Evolutionary conservation across 2,797 vertebrate species (phyloP).

Genomic region (Nannoperca australis): DNA sequence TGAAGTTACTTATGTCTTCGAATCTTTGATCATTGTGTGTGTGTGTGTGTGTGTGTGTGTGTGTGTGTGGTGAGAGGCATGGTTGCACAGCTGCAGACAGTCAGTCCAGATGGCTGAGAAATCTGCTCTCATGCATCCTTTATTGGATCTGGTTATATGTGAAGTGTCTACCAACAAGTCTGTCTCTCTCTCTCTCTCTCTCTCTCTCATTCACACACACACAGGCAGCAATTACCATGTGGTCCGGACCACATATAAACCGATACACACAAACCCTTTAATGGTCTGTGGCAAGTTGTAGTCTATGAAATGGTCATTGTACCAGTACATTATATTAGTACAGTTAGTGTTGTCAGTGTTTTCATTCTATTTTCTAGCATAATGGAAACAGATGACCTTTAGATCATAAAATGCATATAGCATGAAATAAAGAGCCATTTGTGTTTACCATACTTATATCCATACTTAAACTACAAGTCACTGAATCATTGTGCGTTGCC

Average conservation of each 20-base stretch:
- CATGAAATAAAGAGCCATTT: neutral
- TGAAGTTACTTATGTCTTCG: neutral
- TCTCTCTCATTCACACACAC: neutral
- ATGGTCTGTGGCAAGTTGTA: neutral
- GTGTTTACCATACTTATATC: neutral
- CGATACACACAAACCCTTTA: conserved; percentile 5
- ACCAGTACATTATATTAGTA: neutral
- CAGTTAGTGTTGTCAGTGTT: neutral
- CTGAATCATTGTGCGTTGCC: neutral
- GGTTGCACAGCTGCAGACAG: conserved; percentile 43
- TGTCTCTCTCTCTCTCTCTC: neutral
- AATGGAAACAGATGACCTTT: too few relatives aligned
- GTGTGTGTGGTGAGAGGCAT: neutral
- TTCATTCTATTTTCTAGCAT: too few relatives aligned
- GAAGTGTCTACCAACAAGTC: conserved; percentile 18
- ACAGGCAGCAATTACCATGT: neutral
- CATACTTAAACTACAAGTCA: neutral
- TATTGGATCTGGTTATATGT: conserved; percentile 32
- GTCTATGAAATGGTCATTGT: neutral
- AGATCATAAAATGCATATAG: neutral
- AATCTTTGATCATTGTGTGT: neutral
- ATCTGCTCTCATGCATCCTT: conserved; percentile 36
- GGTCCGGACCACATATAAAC: conserved; percentile 2
- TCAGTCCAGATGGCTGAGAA: conserved; percentile 42
- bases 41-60: conserved; percentile 4